Conservation (phyloP, 2,797 vertebrate genomes). For the Odontamblyopus rebecca region DNA sequence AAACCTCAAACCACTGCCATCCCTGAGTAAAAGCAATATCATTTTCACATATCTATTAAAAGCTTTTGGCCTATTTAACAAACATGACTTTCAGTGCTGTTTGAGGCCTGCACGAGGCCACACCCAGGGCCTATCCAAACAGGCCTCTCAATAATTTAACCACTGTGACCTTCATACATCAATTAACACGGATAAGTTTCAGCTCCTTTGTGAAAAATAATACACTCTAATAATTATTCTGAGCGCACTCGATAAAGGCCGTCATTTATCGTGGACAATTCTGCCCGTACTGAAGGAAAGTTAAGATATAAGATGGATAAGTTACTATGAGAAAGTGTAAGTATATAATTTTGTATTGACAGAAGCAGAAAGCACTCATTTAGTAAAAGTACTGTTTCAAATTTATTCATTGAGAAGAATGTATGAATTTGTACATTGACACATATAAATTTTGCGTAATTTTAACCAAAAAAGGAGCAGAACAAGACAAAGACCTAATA, state of each 20-base stretch:
- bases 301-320: not conserved
- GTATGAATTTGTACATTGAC: too few relatives aligned
- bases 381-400: not conserved
- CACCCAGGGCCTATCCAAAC: slow-evolving; percentile 13
- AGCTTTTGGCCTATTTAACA: not conserved
- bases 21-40: not conserved
- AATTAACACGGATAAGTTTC: slow-evolving; percentile 66
- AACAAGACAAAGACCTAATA: too few relatives aligned
- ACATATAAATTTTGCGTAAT: too few relatives aligned
- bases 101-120: not conserved
- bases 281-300: too few relatives aligned
- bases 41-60: too few relatives aligned
- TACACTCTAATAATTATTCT: slow-evolving; percentile 47
- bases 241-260: slow-evolving; percentile 26
- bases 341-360: too few relatives aligned
- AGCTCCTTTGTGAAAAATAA: slow-evolving; percentile 59
- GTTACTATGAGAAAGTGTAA: not conserved
- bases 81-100: not conserved
- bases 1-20: not conserved
- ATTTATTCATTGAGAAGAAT: too few relatives aligned
- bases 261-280: not conserved
- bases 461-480: too few relatives aligned
- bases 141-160: slow-evolving; percentile 73
- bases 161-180: slow-evolving; percentile 61
- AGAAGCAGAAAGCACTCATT: not conserved